Evolutionary conservation across 2,113 vertebrate species (phyloP).

Genomic region (Nibea albiflora): DNA sequence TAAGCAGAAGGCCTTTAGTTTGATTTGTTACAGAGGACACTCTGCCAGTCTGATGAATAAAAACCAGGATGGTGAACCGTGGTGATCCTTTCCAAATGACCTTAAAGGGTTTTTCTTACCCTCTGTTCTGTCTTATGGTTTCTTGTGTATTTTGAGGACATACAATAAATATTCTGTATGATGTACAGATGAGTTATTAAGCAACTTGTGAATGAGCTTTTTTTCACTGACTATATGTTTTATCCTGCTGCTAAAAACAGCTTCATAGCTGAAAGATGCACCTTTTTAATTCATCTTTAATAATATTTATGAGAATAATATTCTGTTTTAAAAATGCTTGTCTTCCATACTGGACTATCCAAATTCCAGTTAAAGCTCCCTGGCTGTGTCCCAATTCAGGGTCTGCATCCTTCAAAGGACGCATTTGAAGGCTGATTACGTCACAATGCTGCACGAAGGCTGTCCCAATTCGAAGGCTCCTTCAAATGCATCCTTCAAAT

Average conservation of each 20-base stretch:
- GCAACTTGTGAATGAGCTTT: slow-evolving; percentile 23
- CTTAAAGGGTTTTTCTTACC: slow-evolving; percentile 45
- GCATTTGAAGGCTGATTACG: too few species aligned
- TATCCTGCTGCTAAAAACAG: neutral
- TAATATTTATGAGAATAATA: neutral
- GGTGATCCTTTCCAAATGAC: slow-evolving; percentile 41
- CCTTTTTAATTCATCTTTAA: neutral
- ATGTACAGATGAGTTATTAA: slow-evolving; percentile 60
- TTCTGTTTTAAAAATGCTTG: neutral
- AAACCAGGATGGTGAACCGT: slow-evolving; percentile 7
- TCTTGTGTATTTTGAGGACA: slow-evolving; percentile 72
- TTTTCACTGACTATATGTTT: neutral
- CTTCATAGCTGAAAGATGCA: too few species aligned
- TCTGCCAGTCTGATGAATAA: slow-evolving; percentile 23
- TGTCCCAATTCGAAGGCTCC: too few species aligned
- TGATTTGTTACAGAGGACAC: slow-evolving; percentile 16
- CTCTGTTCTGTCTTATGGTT: slow-evolving; percentile 62
- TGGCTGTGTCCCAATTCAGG: too few species aligned
- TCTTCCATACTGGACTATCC: too few species aligned
- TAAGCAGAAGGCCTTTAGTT: slow-evolving; percentile 19
- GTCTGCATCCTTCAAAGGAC: too few species aligned
- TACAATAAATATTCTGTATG: slow-evolving; percentile 77
- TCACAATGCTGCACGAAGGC: too few species aligned
- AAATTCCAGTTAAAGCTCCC: neutral
- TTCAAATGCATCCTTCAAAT: too few species aligned